phyloP scores from a whole-genome alignment of 1,140 invertebrate genomes.

The Drosophila erecta region DNA sequence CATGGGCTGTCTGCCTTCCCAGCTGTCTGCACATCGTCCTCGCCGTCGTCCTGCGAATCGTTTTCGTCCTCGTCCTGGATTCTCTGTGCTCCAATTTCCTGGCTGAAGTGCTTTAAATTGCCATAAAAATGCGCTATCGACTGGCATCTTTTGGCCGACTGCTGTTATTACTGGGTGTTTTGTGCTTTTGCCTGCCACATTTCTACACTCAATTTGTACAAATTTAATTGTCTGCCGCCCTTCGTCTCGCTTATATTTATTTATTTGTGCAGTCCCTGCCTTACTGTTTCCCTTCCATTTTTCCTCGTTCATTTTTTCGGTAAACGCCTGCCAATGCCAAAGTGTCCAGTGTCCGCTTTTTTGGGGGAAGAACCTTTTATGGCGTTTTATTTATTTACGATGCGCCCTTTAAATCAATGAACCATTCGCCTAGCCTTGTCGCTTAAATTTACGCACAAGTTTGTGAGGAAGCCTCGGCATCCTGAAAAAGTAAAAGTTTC shows the following conservation, averaged over 20 bases:
- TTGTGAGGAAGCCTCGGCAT: constrained; percentile 27
- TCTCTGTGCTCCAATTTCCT: constrained; percentile 61
- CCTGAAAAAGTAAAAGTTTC: constrained; percentile 11
- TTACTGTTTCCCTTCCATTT: constrained; percentile 28
- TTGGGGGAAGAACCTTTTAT: constrained; percentile 60
- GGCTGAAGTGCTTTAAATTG: constrained; percentile 76
- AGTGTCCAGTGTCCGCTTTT: constrained; percentile 52
- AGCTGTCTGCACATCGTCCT: constrained; percentile 27
- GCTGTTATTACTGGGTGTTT: constrained; percentile 29
- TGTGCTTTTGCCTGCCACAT: constrained; percentile 69
- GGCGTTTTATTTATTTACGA: constrained; percentile 80
- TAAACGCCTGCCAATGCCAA: constrained; percentile 64
- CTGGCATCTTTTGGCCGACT: constrained; percentile 55
- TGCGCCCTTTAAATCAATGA: constrained; percentile 80
- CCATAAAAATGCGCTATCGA: constrained; percentile 76
- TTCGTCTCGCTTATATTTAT: constrained; percentile 54
- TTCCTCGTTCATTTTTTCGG: constrained; percentile 50
- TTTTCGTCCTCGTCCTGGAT: neutral
- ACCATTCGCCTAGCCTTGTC: constrained; percentile 71
- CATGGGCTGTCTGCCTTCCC: constrained; percentile 34
- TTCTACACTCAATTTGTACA: constrained; percentile 83
- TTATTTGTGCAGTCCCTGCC: constrained; percentile 42
- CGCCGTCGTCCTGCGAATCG: no score
- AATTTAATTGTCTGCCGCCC: constrained; percentile 79
- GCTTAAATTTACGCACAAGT: constrained; percentile 74